These are phyloP conservation scores for Parascotia fuliginaria DNA, from an alignment of 2,888 invertebrate species.

Conservation along the genomic window DNA sequence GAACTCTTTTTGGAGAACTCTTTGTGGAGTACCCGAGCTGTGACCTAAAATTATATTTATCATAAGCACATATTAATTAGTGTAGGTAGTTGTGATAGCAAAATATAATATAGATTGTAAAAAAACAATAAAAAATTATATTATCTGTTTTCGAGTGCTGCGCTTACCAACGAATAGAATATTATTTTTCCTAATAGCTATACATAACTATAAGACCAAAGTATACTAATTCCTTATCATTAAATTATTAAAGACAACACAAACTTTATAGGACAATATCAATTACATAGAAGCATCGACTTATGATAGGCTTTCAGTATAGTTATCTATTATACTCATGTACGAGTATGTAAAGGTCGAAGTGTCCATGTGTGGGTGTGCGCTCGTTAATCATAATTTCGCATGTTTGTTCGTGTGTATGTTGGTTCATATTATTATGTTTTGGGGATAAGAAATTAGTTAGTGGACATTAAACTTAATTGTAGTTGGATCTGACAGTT, in stretches of 20 bases:
- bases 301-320: slow-evolving; percentile 61
- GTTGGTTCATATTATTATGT: slow-evolving; percentile 85
- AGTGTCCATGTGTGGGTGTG: slow-evolving; percentile 68
- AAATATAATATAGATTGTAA: no score
- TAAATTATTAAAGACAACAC: slow-evolving; percentile 18
- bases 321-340: slow-evolving; percentile 73
- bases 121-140: no score
- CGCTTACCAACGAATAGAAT: no score
- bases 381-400: slow-evolving; percentile 86
- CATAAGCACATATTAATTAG: no score
- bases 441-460: slow-evolving; percentile 87
- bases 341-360: slow-evolving; percentile 53
- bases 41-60: no score
- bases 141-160: no score
- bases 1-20: no score
- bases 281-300: slow-evolving; percentile 63
- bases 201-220: no score
- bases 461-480: slow-evolving; percentile 84
- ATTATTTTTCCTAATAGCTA: no score
- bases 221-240: no score
- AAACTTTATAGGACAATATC: slow-evolving; percentile 35
- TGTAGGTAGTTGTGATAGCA: no score
- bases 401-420: slow-evolving; percentile 84
- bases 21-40: no score
- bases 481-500: slow-evolving; percentile 43